These are phyloP conservation scores for Drosophila obscura DNA, from an alignment of 1,140 invertebrate species.

Conservation along the genomic window DNA sequence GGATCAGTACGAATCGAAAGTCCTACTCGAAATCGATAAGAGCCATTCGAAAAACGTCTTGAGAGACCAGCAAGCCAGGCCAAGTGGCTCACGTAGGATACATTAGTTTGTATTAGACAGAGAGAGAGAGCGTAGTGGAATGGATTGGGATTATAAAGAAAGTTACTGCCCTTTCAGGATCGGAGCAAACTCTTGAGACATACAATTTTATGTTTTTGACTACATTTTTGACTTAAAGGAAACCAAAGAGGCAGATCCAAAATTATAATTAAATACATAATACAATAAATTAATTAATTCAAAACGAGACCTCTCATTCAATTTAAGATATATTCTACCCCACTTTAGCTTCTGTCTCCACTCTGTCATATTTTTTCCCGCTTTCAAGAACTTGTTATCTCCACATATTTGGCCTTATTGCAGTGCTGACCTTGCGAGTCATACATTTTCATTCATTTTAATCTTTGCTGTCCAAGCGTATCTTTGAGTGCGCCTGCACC, in stretches of 20 bases:
- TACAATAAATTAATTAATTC: too few species aligned
- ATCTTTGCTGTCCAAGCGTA: neutral
- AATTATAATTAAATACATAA: too few species aligned
- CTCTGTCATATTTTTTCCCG: too few species aligned
- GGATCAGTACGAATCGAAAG: conserved; percentile 37
- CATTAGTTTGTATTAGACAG: conserved; percentile 22
- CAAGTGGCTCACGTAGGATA: conserved; percentile 26
- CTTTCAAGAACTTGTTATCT: too few species aligned
- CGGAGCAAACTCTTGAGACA: neutral
- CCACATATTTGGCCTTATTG: too few species aligned
- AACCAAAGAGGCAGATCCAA: too few species aligned
- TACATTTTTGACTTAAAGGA: conserved; percentile 12
- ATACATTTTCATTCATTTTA: conserved; percentile 1
- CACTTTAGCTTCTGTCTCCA: too few species aligned
- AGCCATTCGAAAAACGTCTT: conserved; percentile 33
- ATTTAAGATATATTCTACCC: too few species aligned
- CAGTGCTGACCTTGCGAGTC: conserved; percentile 3
- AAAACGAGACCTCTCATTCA: too few species aligned
- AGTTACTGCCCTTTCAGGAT: conserved; percentile 10
- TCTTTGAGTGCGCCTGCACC: conserved; percentile 30
- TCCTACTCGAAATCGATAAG: conserved; percentile 32
- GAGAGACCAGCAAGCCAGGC: too few species aligned
- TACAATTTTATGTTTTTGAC: neutral
- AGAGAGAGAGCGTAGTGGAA: conserved; percentile 18
- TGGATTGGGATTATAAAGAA: too few species aligned